Evolutionary conservation across 2,888 invertebrate species (phyloP).

Genomic region (Cataglyphis livida): DNA sequence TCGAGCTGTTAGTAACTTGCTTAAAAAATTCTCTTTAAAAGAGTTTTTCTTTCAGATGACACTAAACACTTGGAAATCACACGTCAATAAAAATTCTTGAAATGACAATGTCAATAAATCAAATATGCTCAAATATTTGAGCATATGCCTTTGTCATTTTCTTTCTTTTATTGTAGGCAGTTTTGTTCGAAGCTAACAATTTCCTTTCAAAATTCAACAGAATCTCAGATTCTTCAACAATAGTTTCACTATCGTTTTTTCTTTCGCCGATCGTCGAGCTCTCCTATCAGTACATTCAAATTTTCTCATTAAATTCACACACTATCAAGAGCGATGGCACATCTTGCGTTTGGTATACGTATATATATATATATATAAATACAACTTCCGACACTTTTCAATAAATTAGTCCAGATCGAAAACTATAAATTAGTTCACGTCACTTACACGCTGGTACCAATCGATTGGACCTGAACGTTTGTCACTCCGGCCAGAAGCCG

Average conservation of each 20-base stretch:
- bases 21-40: constrained; percentile 1
- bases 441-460: background rate
- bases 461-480: constrained; percentile 13
- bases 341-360: background rate
- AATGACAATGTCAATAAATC: background rate
- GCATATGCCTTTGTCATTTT: background rate
- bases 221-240: background rate
- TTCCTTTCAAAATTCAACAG: background rate
- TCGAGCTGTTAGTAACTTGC: background rate
- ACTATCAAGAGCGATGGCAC: background rate
- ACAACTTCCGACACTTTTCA: background rate
- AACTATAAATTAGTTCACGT: background rate
- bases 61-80: constrained; percentile 35
- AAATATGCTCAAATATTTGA: background rate
- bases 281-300: background rate
- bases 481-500: background rate
- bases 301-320: background rate
- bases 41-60: background rate
- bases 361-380: background rate
- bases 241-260: constrained; percentile 2
- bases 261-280: background rate
- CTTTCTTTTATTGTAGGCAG: background rate
- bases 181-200: background rate
- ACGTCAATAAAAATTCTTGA: constrained; percentile 12
- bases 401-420: background rate